Evolutionary conservation across 2,888 invertebrate species (phyloP), one percentile per base, ranked within the genome.

Genomic region (Cotesia congregata): DNA sequence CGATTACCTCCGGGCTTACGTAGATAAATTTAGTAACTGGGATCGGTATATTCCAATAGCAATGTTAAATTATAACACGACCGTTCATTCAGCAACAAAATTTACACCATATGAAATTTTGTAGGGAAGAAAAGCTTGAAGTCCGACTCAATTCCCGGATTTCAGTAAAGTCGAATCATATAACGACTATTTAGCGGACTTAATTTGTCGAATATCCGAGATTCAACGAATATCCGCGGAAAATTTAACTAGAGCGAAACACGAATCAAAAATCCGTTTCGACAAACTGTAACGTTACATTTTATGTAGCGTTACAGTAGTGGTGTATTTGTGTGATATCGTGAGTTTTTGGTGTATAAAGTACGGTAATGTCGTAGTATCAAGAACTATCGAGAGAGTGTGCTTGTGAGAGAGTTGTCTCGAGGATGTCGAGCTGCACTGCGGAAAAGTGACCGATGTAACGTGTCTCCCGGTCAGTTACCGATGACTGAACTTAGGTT

Each of bases 81-180:
- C 72, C 3, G 60, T 59, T 1, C 75, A 79, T 59, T 40, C 38
- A 9, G 62, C 74, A 0, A 79, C 78, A 3, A 68, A 72, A 9
- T 78, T 77, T 38, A 76, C 76, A 2, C 76, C 78, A 0, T 74
- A 67, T 15, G 59, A 59, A 59, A 7, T 59, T 1, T 7, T 78
- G 1, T 78, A 72, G 17, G 77, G 77, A 4, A 65, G 41, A 17
- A 59, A 61, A 17, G 75, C 75, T 1, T 30, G 74, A 5, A 30
- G 74, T 12, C 77, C 77, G 4, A 17, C 59, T 0, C 17, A n/a
- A 1, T 15, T 60, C 5, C 71, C 67, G 1, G 67, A 67, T 38
- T 7, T 6, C 15, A 6, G 6, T 6, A 20, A 38, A 67, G 1
- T 67, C 0, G 67, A 67, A 20, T 30, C 67, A 6, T 67, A 5